A percentile compares a stretch with the other conserved stretches of the same genome.
These are phyloP conservation scores for Autographa pulchrina DNA, from an alignment of 2,888 invertebrate species.

Conservation along the genomic window DNA sequence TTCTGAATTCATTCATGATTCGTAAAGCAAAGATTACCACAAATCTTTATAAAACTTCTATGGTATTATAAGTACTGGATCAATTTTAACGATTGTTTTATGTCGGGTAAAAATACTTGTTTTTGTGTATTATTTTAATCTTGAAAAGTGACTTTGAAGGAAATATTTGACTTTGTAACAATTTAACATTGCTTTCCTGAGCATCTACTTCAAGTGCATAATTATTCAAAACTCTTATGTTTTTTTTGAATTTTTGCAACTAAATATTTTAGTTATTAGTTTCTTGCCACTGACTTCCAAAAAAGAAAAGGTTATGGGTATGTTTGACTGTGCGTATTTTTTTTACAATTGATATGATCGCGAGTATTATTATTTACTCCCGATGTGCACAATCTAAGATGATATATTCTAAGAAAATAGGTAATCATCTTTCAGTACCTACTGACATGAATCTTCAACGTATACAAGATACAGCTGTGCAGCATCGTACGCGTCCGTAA, in stretches of 20 bases:
- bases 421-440: neutral
- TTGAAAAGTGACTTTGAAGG: slow-evolving; percentile 10
- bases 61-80: neutral
- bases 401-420: neutral
- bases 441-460: neutral
- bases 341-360: no score
- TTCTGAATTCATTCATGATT: slow-evolving; percentile 40
- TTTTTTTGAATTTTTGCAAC: neutral
- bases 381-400: neutral
- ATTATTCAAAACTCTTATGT: neutral
- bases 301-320: no score
- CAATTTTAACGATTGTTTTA: neutral
- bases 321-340: no score
- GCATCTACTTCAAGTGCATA: neutral
- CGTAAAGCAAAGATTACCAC: neutral
- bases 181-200: neutral
- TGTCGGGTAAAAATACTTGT: neutral
- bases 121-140: neutral
- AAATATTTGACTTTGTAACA: slow-evolving; percentile 10
- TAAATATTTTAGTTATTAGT: neutral
- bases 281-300: no score
- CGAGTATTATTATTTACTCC: no score
- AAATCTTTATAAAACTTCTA: neutral
- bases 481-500: neutral
- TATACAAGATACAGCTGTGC: slow-evolving; percentile 9